Conservation (phyloP, 2,113 vertebrate species). For the Camarhynchus parvulus region DNA sequence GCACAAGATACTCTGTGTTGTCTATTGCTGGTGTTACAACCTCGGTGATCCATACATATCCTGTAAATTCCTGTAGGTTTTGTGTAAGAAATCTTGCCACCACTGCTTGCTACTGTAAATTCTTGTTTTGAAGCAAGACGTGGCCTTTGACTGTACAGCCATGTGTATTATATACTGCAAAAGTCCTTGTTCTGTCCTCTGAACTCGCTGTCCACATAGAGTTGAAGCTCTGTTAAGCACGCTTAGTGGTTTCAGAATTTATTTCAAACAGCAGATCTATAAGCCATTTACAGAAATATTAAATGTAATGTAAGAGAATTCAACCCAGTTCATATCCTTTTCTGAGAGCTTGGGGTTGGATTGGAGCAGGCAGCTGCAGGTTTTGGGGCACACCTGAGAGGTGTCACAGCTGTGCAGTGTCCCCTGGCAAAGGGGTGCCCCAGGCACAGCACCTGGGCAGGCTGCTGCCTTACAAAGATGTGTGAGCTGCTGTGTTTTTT, state of each 20-base stretch:
- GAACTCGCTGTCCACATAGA: constrained; percentile 24
- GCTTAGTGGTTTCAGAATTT: constrained; percentile 56
- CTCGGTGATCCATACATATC: constrained; percentile 4
- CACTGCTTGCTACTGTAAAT: constrained; percentile 55
- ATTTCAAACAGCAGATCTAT: constrained; percentile 6
- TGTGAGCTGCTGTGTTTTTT: neutral
- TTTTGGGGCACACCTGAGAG: neutral
- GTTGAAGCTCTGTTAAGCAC: constrained; percentile 38
- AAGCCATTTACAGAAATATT: constrained; percentile 32
- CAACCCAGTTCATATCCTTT: neutral
- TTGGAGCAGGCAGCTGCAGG: neutral
- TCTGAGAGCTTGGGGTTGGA: neutral
- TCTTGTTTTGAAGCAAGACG: constrained; percentile 49
- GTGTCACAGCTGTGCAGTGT: neutral
- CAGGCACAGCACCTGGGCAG: neutral
- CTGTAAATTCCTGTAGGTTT: constrained; percentile 55
- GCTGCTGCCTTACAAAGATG: neutral
- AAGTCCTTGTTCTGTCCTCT: constrained; percentile 38
- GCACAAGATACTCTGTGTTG: constrained; percentile 46
- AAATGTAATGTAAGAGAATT: neutral
- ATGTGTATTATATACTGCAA: constrained; percentile 22
- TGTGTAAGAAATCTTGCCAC: constrained; percentile 47
- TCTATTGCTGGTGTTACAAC: constrained; percentile 48
- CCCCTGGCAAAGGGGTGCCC: neutral
- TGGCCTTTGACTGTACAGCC: constrained; percentile 58